Base-by-base conservation (phyloP, 1,140 invertebrate species). In the Tetragnatha versicolor region DNA sequence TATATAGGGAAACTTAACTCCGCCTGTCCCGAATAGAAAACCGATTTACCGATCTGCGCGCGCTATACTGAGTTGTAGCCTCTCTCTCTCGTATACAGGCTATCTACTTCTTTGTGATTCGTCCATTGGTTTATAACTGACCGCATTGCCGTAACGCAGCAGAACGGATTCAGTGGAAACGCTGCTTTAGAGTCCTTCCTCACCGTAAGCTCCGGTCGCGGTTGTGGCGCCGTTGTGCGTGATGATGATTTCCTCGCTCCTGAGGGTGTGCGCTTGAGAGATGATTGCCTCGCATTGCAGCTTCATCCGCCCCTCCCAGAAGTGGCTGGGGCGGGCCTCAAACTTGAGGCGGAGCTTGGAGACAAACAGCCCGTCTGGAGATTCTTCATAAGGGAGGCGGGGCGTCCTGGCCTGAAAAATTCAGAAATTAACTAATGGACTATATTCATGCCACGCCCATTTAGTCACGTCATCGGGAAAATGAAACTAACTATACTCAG, bases 271-370 rank as follows among this genome's bases (percentile, higher is more conserved):
- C 2, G 58, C 70, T 60, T 68, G 69, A 2, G 79, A 80, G 17
- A 80, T 80, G 63, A 72, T 68, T 17, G 79, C 70, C 31, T 65
- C 70, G 53, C 79, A 80, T n/a, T 70, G 60, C 20, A 80, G 20
- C 25, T 51, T 66, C 79, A 80, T 68, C 20, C n/a, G 35, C 4
- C 79, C 79, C 2, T 80, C 45, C 31, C 35, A 58, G 51, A 80
- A 80, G 25, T 80, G 60, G 10, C 29, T 47, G 9, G 20, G 70
- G 0, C 35, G 35, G 12, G 68, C 79, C 3, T 37, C 29, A 61
- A 77, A 77, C 20, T 42, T 65, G 22, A 77, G 33, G 20, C 29
- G 10, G 0, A 77, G 47, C 1, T 20, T 35, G 29, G 73, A 77
- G 9, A 29, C 35, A 42, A 55, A 77, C 20, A 77, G 47, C 0